Evolutionary conservation across 2,797 vertebrate genomes (phyloP).

Genomic region (Ispidina lecontei): DNA sequence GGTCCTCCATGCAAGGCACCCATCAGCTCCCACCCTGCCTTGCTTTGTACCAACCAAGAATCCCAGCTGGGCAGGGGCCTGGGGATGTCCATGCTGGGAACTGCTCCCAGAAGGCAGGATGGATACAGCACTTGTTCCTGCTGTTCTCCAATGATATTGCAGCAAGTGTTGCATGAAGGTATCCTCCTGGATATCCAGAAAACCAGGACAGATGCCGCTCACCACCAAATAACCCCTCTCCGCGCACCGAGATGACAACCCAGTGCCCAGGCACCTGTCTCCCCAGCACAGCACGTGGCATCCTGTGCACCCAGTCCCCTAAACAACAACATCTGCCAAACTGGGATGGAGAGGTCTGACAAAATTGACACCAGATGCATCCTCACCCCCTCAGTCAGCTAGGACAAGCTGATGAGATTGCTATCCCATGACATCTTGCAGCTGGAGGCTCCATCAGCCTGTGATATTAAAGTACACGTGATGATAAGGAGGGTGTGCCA

Average conservation of each 20-base stretch:
- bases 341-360: neutral
- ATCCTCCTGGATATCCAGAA: neutral
- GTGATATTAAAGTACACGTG: neutral
- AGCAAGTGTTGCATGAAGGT: neutral
- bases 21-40: neutral
- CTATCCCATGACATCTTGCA: fast-evolving
- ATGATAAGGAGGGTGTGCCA: constrained; percentile 13
- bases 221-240: fast-evolving
- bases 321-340: neutral
- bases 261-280: neutral
- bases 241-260: fast-evolving
- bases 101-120: neutral
- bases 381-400: fast-evolving
- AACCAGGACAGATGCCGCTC: neutral
- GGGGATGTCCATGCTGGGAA: neutral
- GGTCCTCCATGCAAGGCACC: neutral
- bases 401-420: neutral
- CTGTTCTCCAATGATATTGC: fast-evolving
- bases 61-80: fast-evolving
- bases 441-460: neutral
- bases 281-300: neutral
- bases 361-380: neutral
- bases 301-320: neutral
- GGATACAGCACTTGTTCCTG: neutral
- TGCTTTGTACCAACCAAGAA: neutral